These are phyloP conservation scores for Malurus leucopterus DNA, from an alignment of 2,797 vertebrate species.

Conservation along the genomic window DNA sequence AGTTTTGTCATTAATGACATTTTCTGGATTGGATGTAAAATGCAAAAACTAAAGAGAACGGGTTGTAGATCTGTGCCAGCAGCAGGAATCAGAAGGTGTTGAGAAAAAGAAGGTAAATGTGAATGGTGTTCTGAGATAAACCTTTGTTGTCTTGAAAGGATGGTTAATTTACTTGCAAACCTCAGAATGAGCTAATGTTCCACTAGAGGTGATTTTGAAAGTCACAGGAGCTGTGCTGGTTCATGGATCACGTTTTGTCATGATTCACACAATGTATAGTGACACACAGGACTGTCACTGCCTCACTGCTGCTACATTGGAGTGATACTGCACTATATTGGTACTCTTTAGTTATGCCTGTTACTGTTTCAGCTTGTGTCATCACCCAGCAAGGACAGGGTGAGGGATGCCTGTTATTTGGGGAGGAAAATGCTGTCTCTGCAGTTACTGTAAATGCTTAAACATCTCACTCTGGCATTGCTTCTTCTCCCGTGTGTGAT, in stretches of 20 bases:
- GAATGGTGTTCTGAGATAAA: neutral
- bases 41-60: neutral
- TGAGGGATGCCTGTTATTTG: neutral
- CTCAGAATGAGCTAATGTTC: neutral
- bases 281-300: neutral
- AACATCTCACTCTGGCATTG: neutral
- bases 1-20: neutral
- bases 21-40: neutral
- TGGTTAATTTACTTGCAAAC: neutral
- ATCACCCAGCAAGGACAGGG: neutral
- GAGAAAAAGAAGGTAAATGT: neutral
- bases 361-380: neutral
- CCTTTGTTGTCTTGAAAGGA: neutral
- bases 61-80: neutral
- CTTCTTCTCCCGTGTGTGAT: neutral
- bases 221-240: neutral
- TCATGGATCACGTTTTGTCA: rapidly evolving
- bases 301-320: neutral
- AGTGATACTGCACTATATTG: neutral
- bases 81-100: neutral
- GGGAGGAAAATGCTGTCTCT: neutral
- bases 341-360: neutral
- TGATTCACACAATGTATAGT: rapidly evolving
- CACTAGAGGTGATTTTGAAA: neutral
- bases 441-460: neutral